Evolutionary conservation across 2,888 invertebrate species (phyloP), one percentile per base, ranked within the genome.

Genomic region (Thymelicus sylvestris): DNA sequence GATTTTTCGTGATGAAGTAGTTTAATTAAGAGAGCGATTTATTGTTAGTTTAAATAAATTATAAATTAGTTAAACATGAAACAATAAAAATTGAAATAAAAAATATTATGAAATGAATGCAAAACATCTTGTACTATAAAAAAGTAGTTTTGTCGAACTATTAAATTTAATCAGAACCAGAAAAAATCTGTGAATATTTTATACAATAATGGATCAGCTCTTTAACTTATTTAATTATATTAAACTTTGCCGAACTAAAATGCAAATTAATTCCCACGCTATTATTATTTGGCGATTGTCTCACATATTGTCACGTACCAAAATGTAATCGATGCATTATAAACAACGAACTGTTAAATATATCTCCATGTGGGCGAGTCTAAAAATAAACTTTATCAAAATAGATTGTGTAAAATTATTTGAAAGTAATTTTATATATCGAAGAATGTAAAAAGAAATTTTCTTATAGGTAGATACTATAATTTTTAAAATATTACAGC

Each of bases 241-340:
- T 12, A 19, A 52, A 57, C 57, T 15, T 1, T 31, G 38, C 13
- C 1, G n/a, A 38, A 59, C 4, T 39, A 7, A 59, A 31, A 31
- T 31, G 31, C 5, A 31, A 31, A 31, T 31, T 1, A 31, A 24
- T 55, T 59, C 59, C 59, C 38, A 59, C 59, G 59, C 59, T 2
- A 38, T 15, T 39, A n/a, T 38, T 13, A 31, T 55, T 68, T 68
- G 67, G 67, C 44, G 55, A 47, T 41, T 50, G 61, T 62, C 62
- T 62, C 48, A 62, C 62, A 68, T 68, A 41, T 38, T 47, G 55
- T 68, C 67, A 68, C 67, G 67, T 55, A 62, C 31, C 0, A 24
- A 31, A 52, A 62, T 44, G 31, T 52, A 31, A 62, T 50, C 31
- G 19, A 38, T 24, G 24, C 44, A 55, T 63, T 55, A 41, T 48